phyloP scores from a whole-genome alignment of 2,888 invertebrate species.

The Tanytarsus gracilentus region DNA sequence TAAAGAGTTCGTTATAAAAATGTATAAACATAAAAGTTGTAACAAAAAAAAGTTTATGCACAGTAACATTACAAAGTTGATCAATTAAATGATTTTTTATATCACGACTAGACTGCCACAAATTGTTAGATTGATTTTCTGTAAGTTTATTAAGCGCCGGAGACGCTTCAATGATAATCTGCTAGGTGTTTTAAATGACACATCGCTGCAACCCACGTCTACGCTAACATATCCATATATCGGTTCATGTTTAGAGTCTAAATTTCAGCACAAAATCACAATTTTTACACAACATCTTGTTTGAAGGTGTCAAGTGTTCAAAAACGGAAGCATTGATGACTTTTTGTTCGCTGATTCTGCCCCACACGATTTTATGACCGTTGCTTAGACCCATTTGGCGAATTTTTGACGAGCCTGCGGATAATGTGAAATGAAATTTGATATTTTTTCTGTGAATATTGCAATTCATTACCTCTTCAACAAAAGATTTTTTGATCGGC shows the following conservation, averaged over 20 bases:
- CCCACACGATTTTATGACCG: neutral
- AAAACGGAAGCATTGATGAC: slow-evolving; percentile 2
- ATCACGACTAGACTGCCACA: slow-evolving; percentile 4
- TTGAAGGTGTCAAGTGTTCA: no score
- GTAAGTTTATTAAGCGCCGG: no score
- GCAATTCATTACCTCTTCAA: slow-evolving; percentile 15
- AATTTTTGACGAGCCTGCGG: slow-evolving; percentile 22
- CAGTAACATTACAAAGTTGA: neutral
- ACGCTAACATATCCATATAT: no score
- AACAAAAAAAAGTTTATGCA: no score
- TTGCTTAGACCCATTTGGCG: slow-evolving; percentile 22
- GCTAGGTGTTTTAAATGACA: no score
- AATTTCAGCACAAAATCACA: no score
- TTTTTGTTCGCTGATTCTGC: neutral
- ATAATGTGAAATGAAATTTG: neutral
- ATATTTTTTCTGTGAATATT: neutral
- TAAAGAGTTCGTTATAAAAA: neutral
- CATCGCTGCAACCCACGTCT: no score
- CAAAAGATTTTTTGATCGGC: slow-evolving; percentile 22
- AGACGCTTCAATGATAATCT: no score
- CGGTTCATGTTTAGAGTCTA: no score
- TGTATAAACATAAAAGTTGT: neutral
- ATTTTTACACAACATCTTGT: no score
- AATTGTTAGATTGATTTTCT: no score
- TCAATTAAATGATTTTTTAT: neutral